phyloP scores from a whole-genome alignment of 2,888 invertebrate species.

The Eueremaeus valkanovi region DNA sequence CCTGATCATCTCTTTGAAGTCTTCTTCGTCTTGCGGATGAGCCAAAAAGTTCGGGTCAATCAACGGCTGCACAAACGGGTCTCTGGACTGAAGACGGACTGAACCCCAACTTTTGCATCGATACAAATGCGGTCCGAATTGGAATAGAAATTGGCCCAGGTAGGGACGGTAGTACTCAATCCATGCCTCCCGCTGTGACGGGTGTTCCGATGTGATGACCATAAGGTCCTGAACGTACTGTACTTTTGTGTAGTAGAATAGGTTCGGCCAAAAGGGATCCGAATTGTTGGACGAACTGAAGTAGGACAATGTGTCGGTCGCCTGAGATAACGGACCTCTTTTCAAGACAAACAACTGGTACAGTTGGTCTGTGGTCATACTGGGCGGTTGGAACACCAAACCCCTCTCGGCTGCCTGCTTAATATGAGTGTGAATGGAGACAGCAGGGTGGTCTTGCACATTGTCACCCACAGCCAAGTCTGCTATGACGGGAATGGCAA shows the following conservation, averaged over 20 bases:
- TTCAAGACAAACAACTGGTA: conserved; percentile 1
- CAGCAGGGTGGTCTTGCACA: conserved; percentile 6
- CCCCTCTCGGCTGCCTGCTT: neutral
- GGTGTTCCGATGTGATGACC: neutral
- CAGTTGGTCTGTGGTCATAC: neutral
- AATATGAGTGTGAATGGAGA: neutral
- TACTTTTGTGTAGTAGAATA: conserved; percentile 31
- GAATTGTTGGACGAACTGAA: conserved; percentile 19
- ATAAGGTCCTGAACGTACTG: conserved; percentile 6
- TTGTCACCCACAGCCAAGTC: conserved; percentile 23
- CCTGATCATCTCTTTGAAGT: neutral
- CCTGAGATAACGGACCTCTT: conserved; percentile 4
- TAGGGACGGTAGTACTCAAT: neutral
- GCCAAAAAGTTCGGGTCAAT: conserved; percentile 27
- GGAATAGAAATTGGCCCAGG: neutral
- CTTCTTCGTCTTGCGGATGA: neutral
- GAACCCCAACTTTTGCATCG: conserved; percentile 20
- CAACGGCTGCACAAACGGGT: neutral
- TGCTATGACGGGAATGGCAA: neutral
- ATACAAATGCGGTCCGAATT: neutral
- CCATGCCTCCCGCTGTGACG: neutral
- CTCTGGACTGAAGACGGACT: neutral
- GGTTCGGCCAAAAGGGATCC: conserved; percentile 17
- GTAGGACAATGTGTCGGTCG: neutral
- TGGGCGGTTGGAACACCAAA: neutral